A percentile compares a stretch with the other conserved stretches of the same genome.
Evolutionary conservation across 2,888 invertebrate genomes (phyloP).

Genomic region (Tinea pellionella): DNA sequence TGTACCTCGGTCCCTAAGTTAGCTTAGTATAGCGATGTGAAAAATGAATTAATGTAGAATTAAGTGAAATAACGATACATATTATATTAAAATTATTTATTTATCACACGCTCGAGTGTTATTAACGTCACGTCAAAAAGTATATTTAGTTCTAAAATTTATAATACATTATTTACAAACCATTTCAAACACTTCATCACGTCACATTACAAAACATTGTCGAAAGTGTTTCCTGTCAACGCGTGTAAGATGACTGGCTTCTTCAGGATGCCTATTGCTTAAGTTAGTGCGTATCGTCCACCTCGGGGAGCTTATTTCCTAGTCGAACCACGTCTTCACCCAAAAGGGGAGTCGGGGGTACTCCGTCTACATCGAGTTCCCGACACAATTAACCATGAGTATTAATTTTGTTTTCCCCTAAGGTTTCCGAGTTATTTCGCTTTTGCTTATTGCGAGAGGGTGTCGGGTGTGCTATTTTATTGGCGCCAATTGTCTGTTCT

Average conservation of each 20-base stretch:
- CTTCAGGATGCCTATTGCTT: neutral
- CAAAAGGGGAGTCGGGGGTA: conserved; percentile 11
- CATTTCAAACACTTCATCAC: conserved; percentile 6
- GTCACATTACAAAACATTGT: neutral
- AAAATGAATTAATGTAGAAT: too few species aligned
- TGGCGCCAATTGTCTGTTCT: conserved; percentile 59
- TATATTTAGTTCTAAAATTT: too few species aligned
- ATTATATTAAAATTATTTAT: too few species aligned
- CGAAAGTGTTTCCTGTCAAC: conserved; percentile 2
- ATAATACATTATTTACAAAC: neutral
- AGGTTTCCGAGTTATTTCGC: conserved; percentile 63
- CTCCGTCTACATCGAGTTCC: conserved; percentile 20
- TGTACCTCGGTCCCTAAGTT: too few species aligned
- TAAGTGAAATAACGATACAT: too few species aligned
- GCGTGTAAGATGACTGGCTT: neutral
- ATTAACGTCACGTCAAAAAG: too few species aligned
- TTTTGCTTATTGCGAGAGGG: conserved; percentile 59
- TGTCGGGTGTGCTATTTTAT: conserved; percentile 55
- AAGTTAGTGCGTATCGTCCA: conserved; percentile 21
- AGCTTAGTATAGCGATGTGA: too few species aligned
- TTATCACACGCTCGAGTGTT: too few species aligned
- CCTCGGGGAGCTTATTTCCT: conserved; percentile 40
- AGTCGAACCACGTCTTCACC: conserved; percentile 48
- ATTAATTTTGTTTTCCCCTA: conserved; percentile 65
- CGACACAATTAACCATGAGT: conserved; percentile 65